phyloP scores from a whole-genome alignment of 2,797 vertebrate species.

The Sebastes nivosus region DNA sequence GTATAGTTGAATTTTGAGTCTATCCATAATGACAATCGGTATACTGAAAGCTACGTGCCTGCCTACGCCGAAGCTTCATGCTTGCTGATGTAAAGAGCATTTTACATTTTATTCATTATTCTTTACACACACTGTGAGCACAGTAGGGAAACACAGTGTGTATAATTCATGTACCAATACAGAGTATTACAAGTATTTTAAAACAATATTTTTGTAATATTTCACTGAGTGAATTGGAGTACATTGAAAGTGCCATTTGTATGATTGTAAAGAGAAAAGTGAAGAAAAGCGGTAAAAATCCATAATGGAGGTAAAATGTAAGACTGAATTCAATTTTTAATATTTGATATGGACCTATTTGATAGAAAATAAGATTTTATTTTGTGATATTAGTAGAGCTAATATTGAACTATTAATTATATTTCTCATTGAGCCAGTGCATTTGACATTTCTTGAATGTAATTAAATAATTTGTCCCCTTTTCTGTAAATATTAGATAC shows the following conservation, averaged over 20 bases:
- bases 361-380: conserved; percentile 32
- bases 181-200: conserved; percentile 15
- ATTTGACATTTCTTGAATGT: conserved; percentile 84
- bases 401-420: conserved; percentile 32
- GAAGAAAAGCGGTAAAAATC: conserved; percentile 7
- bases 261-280: conserved; percentile 12
- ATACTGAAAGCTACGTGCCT: conserved; percentile 32
- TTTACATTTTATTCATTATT: not conserved
- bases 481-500: conserved; percentile 86
- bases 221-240: conserved; percentile 38
- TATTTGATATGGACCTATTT: conserved; percentile 45
- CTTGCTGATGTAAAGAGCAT: conserved; percentile 26
- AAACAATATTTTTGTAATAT: conserved; percentile 32
- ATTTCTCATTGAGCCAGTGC: conserved; percentile 72
- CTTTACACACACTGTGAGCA: conserved; percentile 8
- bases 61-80: conserved; percentile 43
- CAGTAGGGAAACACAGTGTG: conserved; percentile 19
- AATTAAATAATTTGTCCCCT: conserved; percentile 75
- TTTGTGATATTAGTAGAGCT: conserved; percentile 40
- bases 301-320: conserved; percentile 13
- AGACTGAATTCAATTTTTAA: conserved; percentile 39
- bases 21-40: conserved; percentile 35
- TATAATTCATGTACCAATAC: conserved; percentile 2
- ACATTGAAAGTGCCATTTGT: conserved; percentile 37
- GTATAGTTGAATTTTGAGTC: conserved; percentile 30